Evolutionary conservation across 1,140 invertebrate species (phyloP), one percentile per base, ranked within the genome.

Genomic region (Neotoxoptera formosana): DNA sequence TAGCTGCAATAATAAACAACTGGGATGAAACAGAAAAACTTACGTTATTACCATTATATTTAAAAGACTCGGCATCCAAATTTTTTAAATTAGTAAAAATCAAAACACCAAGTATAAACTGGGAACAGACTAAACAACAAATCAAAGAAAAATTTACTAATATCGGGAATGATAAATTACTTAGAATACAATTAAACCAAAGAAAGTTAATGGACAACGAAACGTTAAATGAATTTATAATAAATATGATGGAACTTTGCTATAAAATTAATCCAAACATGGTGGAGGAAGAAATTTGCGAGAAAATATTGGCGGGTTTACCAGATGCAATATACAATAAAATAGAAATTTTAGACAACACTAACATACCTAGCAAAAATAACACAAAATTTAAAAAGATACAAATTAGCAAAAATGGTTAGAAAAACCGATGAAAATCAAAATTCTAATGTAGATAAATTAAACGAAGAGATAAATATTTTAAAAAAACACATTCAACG

Each of bases 131-230:
- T n/a, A n/a, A n/a, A n/a, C n/a, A n/a, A n/a, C n/a, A n/a, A n/a
- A n/a, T n/a, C n/a, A n/a, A n/a, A n/a, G n/a, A n/a, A n/a, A n/a
- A n/a, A n/a, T n/a, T n/a, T n/a, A n/a, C 9, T 51, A 51, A 51
- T 51, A 51, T 51, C 6, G 51, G 51, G 20, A 51, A 51, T 51
- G 51, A 51, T 20, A 84, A 41, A 84, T 41, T 84, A 23, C 41
- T 84, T 25, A 41, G 23, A 84, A 25, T 45, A 84, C 41, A 84
- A 84, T 84, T 84, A 84, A 84, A 84, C 36, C 83, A 84, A 45
- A 84, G 36, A 30, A 84, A 84, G 21, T 30, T 45, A 45, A 84
- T 25, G 83, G 41, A 84, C 1, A 41, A 21, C 8, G 83, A 84
- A 45, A 84, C 36, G 2, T 84, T 84, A 36, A 84, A 41, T 25